Evolutionary conservation across 2,888 invertebrate species (phyloP).

Genomic region (Nemoura dubitans): DNA sequence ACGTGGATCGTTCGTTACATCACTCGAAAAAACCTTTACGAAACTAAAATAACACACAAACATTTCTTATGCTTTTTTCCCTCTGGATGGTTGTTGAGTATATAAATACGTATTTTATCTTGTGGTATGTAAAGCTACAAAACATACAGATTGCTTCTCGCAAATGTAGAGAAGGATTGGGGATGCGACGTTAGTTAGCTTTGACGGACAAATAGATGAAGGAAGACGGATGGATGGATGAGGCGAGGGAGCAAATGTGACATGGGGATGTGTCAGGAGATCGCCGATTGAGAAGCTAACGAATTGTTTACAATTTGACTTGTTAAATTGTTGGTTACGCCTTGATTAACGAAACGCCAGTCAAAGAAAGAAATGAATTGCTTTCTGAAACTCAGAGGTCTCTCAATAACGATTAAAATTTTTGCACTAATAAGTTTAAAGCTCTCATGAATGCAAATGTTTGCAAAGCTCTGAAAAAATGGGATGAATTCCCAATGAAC

Average conservation of each 20-base stretch:
- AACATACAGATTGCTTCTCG: neutral
- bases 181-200: slow-evolving; percentile 12
- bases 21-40: slow-evolving; percentile 1
- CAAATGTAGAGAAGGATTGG: neutral
- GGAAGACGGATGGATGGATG: slow-evolving; percentile 27
- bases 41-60: slow-evolving; percentile 35
- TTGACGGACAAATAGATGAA: slow-evolving; percentile 44
- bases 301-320: neutral
- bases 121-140: neutral
- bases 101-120: slow-evolving; percentile 12
- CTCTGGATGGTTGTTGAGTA: slow-evolving; percentile 15
- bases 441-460: too few relatives aligned
- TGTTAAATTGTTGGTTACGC: slow-evolving; percentile 13
- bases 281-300: neutral
- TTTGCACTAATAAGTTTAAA: too few relatives aligned
- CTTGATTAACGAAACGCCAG: neutral
- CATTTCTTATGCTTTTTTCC: slow-evolving; percentile 7
- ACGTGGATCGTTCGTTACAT: slow-evolving; percentile 32
- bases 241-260: slow-evolving; percentile 30
- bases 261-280: slow-evolving; percentile 4
- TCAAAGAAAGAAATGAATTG: neutral
- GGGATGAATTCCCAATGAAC: too few relatives aligned
- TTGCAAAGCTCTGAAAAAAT: too few relatives aligned
- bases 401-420: neutral
- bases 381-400: neutral